Evolutionary conservation across 64 coral and sea anemone species (phyloP), one percentile per base, ranked within the genome.

Genomic region (Montipora foliosa): DNA sequence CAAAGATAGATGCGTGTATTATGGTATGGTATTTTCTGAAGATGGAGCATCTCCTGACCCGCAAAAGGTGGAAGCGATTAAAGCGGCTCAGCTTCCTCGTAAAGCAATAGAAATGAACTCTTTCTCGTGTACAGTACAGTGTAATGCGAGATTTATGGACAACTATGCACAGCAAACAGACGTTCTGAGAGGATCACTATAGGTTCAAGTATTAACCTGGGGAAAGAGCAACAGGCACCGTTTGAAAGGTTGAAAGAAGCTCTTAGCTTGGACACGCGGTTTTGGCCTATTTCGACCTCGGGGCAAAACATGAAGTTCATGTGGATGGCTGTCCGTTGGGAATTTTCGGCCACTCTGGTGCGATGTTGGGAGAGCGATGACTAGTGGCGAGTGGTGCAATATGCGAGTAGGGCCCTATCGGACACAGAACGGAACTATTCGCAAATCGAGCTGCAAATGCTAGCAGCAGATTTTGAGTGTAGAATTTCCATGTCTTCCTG

Each of bases 41-140:
- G n/a, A n/a, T n/a, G n/a, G n/a, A n/a, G n/a, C n/a, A n/a, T n/a
- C n/a, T n/a, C n/a, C n/a, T n/a, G n/a, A n/a, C n/a, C n/a, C n/a
- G n/a, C n/a, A n/a, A n/a, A n/a, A n/a, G n/a, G n/a, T n/a, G n/a
- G n/a, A n/a, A 4, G 86, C 70, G 6, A 88, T 88, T 19, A 89
- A 52, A 62, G 73, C 73, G 4, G 72, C 87, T 8, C 52, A 76
- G 17, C 71, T 48, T 17, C 87, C 87, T 22, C 46, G 49, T 8
- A 89, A 58, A 78, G 87, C 87, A 5, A 76, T 55, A 22, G 87
- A 89, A 55, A 49, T 89, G 69, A 89, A 89, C 74, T 89, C 71
- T 15, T 89, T 77, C 25, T 74, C 78, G 1, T 89, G 69, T 44
- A 89, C 87, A 16, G 74, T 78, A 3, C 46, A 25, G 59, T 89